A percentile compares a stretch with the other conserved stretches of the same genome.
phyloP scores from a whole-genome alignment of 2,797 vertebrate genomes.

The Oryzias sinensis region DNA sequence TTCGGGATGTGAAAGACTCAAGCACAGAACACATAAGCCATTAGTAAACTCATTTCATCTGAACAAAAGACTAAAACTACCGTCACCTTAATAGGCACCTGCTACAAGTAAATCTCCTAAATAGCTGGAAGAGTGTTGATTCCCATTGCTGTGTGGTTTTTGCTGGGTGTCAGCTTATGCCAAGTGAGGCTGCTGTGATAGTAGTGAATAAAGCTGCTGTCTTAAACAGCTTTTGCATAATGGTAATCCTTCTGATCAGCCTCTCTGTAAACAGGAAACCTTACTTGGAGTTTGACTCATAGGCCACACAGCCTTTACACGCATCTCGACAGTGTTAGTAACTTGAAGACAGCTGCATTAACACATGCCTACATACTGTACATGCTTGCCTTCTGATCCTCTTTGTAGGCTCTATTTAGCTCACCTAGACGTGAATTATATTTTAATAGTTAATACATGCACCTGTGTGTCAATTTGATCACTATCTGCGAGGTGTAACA shows the following conservation, averaged over 20 bases:
- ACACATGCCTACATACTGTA: background rate
- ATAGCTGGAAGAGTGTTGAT: constrained; percentile 34
- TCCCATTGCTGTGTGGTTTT: constrained; percentile 42
- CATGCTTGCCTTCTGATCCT: no score
- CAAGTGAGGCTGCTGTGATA: constrained; percentile 51
- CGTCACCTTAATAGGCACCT: constrained; percentile 36
- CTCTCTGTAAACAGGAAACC: constrained; percentile 64
- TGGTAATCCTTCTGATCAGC: constrained; percentile 66
- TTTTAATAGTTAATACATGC: constrained; percentile 32
- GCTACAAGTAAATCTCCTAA: constrained; percentile 39
- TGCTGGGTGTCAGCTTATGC: constrained; percentile 44
- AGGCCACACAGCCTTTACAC: constrained; percentile 10
- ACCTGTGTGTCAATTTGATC: constrained; percentile 43
- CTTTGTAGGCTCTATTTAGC: no score
- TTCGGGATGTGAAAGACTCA: no score
- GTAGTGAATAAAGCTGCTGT: constrained; percentile 58
- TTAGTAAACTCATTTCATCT: no score
- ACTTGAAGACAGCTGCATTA: constrained; percentile 16
- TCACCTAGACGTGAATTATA: constrained; percentile 13
- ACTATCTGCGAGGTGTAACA: constrained; percentile 37
- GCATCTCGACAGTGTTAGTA: background rate
- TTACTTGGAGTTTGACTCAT: constrained; percentile 45
- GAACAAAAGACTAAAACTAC: constrained; percentile 28
- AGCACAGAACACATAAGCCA: no score
- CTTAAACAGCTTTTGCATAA: constrained; percentile 63